Evolutionary conservation across 1,140 invertebrate species (phyloP), one percentile per base, ranked within the genome.

Genomic region (Cydia pomonella): DNA sequence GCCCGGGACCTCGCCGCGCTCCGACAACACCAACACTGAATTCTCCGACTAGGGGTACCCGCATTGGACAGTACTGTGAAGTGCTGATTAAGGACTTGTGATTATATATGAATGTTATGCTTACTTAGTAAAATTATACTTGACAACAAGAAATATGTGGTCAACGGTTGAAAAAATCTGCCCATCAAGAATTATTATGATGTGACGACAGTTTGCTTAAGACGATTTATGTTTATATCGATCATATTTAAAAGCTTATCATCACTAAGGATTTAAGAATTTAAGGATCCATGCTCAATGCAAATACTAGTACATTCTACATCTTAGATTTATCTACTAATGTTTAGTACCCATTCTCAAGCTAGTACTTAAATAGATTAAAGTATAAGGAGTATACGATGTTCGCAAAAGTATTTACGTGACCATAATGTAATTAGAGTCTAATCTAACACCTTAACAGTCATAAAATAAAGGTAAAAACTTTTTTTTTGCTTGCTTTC

Each of bases 21-120:
- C 93, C 41, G 93, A 93, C 44, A 92, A 93, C 64, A 93, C 93
- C 16, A 93, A 93, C 66, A 92, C 87, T 7, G 93, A 93, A 0
- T 93, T 92, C 64, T 93, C 93, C 25, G 93, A 93, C 88, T 93
- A 92, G 86, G 81, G 83, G 80, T 84, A 80, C 69, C 79, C 76
- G 66, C 86, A 81, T 72, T 89, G 88, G 89, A 89, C 85, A 59
- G 84, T 88, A 74, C 80, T 87, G 41, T 89, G 84, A 76, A 59
- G 53, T 59, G 53, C 41, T 21, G 66, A 27, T 27, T 50, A 3
- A 25, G 76, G 73, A 59, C 44, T 59, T 38, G 33, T 25, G 12
- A 59, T 23, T 59, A 59, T 10, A 69, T 21, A 21, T 33, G 7
- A 13, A n/a, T 16, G 23, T 23, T n/a, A 38, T 27, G 27, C 13